Conservation (phyloP, 2,888 invertebrate genomes). For the Sarcophaga subvicina region DNA sequence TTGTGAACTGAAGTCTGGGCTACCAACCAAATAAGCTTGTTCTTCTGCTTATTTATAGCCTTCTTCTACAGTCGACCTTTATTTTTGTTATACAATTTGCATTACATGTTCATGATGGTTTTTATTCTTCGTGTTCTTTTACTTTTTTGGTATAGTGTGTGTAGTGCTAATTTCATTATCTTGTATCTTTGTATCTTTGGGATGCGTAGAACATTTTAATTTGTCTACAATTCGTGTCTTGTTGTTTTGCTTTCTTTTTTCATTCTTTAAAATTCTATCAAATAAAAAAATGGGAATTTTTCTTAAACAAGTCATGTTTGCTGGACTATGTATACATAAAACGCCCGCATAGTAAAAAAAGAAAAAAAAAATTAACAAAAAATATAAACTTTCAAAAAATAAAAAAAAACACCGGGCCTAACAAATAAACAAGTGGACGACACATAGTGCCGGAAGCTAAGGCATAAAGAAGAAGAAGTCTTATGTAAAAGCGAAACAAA, state of each 20-base stretch:
- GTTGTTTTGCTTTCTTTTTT: neutral
- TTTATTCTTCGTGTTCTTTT: neutral
- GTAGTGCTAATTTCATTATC: slow-evolving; percentile 58
- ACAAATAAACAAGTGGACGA: slow-evolving; percentile 3
- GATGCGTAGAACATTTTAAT: slow-evolving; percentile 65
- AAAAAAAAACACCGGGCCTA: slow-evolving; percentile 11
- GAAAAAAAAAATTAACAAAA: neutral
- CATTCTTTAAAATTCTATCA: slow-evolving; percentile 12
- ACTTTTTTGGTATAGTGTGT: neutral
- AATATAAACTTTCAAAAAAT: neutral
- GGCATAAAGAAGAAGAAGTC: neutral
- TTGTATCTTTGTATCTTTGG: slow-evolving; percentile 42
- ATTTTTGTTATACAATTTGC: neutral
- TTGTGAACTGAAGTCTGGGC: neutral
- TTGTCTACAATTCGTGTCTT: slow-evolving; percentile 39
- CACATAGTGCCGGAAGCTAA: slow-evolving; percentile 8
- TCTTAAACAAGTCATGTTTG: slow-evolving; percentile 41
- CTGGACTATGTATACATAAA: slow-evolving; percentile 14
- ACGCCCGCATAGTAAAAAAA: slow-evolving; percentile 50
- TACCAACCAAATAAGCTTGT: no score
- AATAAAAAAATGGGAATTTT: slow-evolving; percentile 14
- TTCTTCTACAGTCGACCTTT: neutral
- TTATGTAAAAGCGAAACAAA: slow-evolving; percentile 16
- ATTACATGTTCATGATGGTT: neutral
- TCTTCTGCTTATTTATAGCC: neutral